These are phyloP conservation scores for Melitaea athalia DNA, from an alignment of 2,888 invertebrate genomes.

Conservation along the genomic window DNA sequence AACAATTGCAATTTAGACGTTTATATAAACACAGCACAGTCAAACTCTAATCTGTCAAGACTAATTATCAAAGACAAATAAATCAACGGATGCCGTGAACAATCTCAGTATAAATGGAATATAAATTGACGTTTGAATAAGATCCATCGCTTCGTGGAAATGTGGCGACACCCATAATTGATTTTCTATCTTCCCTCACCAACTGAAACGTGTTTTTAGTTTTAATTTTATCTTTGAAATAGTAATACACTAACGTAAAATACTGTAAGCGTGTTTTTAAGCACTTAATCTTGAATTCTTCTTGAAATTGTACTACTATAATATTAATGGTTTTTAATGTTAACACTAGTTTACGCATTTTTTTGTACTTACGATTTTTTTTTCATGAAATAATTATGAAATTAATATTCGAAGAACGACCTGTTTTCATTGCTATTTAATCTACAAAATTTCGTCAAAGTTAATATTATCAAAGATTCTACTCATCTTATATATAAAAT, in stretches of 20 bases:
- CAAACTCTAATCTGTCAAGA: slow-evolving; percentile 6
- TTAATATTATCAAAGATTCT: too few relatives aligned
- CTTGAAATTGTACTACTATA: too few relatives aligned
- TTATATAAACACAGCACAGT: background rate
- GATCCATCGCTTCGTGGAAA: slow-evolving; percentile 36
- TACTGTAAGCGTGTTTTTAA: background rate
- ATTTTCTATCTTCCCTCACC: slow-evolving; percentile 35
- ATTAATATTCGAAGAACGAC: too few relatives aligned
- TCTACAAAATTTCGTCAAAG: too few relatives aligned
- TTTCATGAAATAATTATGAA: too few relatives aligned
- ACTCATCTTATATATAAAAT: too few relatives aligned
- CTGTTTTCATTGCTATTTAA: too few relatives aligned
- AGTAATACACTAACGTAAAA: background rate
- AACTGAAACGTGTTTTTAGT: slow-evolving; percentile 33
- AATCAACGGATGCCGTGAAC: slow-evolving; percentile 28
- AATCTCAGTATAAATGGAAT: slow-evolving; percentile 31
- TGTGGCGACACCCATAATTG: slow-evolving; percentile 35
- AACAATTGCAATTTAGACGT: background rate
- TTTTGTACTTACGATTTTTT: too few relatives aligned
- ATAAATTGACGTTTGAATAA: slow-evolving; percentile 38
- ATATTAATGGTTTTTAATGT: too few relatives aligned
- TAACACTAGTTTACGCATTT: too few relatives aligned
- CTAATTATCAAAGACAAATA: slow-evolving; percentile 33
- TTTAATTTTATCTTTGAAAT: slow-evolving; percentile 33
- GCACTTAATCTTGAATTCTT: background rate